Evolutionary conservation across 2,888 invertebrate genomes (phyloP).

Genomic region (Lydus trimaculatus): DNA sequence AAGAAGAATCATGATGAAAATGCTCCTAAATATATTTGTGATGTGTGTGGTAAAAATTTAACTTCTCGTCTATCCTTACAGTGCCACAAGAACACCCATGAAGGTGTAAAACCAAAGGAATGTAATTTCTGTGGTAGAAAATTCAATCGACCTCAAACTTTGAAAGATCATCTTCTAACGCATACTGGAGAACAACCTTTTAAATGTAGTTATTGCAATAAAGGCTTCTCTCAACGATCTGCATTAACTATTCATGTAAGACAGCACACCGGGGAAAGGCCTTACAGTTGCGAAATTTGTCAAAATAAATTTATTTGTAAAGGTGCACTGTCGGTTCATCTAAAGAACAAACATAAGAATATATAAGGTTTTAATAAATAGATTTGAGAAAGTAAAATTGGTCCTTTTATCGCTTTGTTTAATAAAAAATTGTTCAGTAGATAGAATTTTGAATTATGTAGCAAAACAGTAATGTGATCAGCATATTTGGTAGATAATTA

Average conservation of each 20-base stretch:
- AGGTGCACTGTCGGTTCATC: slow-evolving; percentile 45
- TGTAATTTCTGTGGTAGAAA: slow-evolving; percentile 57
- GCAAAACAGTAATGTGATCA: no score
- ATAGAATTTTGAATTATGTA: no score
- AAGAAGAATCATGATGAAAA: slow-evolving; percentile 18
- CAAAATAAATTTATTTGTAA: slow-evolving; percentile 47
- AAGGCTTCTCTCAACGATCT: slow-evolving; percentile 51
- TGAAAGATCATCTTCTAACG: slow-evolving; percentile 56
- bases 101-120: slow-evolving; percentile 46
- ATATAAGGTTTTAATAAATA: no score
- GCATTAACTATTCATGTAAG: slow-evolving; percentile 48
- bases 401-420: no score
- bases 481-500: no score
- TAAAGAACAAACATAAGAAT: slow-evolving; percentile 41
- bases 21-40: slow-evolving; percentile 37
- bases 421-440: not conserved
- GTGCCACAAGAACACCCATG: slow-evolving; percentile 59
- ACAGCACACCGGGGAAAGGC: slow-evolving; percentile 51
- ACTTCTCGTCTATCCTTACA: slow-evolving; percentile 38
- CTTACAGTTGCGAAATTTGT: slow-evolving; percentile 49
- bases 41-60: slow-evolving; percentile 51
- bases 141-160: slow-evolving; percentile 55
- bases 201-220: slow-evolving; percentile 49
- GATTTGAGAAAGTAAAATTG: no score
- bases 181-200: slow-evolving; percentile 58